phyloP scores from a whole-genome alignment of 2,888 invertebrate genomes.

The Arenicola marina region DNA sequence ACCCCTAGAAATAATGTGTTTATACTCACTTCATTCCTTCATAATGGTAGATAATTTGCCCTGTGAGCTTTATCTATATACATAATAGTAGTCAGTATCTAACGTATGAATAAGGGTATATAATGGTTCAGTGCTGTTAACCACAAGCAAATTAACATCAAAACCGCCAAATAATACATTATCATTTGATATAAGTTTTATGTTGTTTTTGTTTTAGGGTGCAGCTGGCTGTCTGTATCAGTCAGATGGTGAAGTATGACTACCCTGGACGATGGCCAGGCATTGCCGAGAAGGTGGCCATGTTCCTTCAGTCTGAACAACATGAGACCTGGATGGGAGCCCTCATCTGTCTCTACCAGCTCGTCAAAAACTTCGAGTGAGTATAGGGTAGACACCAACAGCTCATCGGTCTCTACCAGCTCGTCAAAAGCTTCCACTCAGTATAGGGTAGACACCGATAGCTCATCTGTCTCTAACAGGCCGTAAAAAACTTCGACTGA shows the following conservation, averaged over 20 bases:
- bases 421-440: no score
- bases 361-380: conserved; percentile 86
- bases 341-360: conserved; percentile 85
- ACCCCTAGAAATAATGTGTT: no score
- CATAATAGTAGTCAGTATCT: background rate
- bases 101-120: background rate
- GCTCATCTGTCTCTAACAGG: no score
- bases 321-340: conserved; percentile 75
- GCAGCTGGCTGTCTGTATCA: conserved; percentile 90
- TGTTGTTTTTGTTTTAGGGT: conserved; percentile 65
- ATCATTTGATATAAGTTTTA: background rate
- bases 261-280: conserved; percentile 95
- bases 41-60: no score
- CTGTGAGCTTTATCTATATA: no score
- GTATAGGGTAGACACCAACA: conserved; percentile 44
- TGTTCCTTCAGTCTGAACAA: conserved; percentile 75
- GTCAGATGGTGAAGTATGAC: conserved; percentile 91
- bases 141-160: background rate
- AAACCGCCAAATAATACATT: background rate
- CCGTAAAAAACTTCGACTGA: no score
- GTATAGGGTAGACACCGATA: no score
- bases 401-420: no score
- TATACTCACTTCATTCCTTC: no score
- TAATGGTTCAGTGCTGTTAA: background rate
- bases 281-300: conserved; percentile 92